Conservation (phyloP, 2,797 vertebrate genomes). For the Pagetopsis macropterus region DNA sequence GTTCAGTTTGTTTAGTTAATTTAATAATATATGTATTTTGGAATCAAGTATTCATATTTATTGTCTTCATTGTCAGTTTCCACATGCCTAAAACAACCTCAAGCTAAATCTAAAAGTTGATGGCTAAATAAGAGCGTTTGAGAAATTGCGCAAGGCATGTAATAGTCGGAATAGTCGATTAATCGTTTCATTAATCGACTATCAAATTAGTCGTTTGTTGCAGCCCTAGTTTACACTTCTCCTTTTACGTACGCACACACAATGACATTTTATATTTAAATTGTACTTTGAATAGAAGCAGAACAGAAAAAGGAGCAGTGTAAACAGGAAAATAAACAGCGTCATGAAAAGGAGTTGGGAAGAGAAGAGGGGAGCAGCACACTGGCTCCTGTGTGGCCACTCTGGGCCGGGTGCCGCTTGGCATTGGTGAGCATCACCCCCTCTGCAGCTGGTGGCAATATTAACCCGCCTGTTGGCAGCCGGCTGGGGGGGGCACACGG, state of each 20-base stretch:
- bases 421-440: slow-evolving; percentile 56
- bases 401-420: slow-evolving; percentile 65
- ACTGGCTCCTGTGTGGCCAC: slow-evolving; percentile 66
- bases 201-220: no score
- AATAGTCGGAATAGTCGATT: no score
- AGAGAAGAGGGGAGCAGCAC: slow-evolving; percentile 14
- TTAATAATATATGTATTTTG: no score
- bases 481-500: slow-evolving; percentile 40
- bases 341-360: slow-evolving; percentile 13
- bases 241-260: background rate
- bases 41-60: no score
- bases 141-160: no score
- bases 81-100: no score
- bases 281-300: slow-evolving; percentile 1
- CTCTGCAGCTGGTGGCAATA: slow-evolving; percentile 78
- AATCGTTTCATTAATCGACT: no score
- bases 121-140: no score
- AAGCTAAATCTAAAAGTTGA: no score
- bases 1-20: no score
- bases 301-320: background rate
- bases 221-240: background rate
- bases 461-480: slow-evolving; percentile 70
- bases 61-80: no score
- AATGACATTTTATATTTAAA: slow-evolving; percentile 10
- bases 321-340: slow-evolving; percentile 7